Evolutionary conservation across 2,797 vertebrate species (phyloP), one percentile per base, ranked within the genome.

Genomic region (Cynodonichthys magdalenae): DNA sequence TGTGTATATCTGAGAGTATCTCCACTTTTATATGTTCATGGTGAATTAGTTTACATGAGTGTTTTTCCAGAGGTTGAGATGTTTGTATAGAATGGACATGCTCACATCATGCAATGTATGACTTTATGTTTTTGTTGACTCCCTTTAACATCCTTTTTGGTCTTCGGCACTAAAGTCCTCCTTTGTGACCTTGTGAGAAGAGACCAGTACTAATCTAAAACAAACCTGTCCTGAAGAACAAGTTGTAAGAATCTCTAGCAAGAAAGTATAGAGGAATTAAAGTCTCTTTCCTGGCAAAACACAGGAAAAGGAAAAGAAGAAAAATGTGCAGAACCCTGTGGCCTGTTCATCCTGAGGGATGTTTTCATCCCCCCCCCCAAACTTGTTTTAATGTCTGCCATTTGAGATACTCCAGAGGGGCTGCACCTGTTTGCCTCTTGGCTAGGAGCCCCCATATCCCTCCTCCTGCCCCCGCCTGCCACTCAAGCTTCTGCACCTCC

Each of bases 341-440:
- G 88, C 68, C 83, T 89, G 89, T 78, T 88, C 89, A 79, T 92
- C 92, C 85, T 86, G 72, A 70, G 91, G 91, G 87, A 90, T 85
- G 87, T 91, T 92, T 93, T 92, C 85, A 88, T 91, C 87, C 73
- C 71, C 78, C 49, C 67, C 66, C 73, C 68, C 79, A 54, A 79
- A 75, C 87, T 87, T 83, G 90, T 93, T 80, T 85, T 91, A 87
- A 93, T 91, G 81, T 89, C 87, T 92, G 92, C 90, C 90, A 93
- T 92, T 92, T 91, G 92, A 94, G 90, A 93, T 90, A 91, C 90
- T 93, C 90, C 87, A 90, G 91, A 92, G 92, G 92, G 93, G 83
- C 91, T 93, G 92, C 93, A 93, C 92, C 93, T 94, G 91, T 94
- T 93, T 94, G 92, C 93, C 92, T 93, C 86, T 92, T 93, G 92